These are phyloP conservation scores for Lineus longissimus DNA, from an alignment of 1,140 invertebrate genomes.

Conservation along the genomic window DNA sequence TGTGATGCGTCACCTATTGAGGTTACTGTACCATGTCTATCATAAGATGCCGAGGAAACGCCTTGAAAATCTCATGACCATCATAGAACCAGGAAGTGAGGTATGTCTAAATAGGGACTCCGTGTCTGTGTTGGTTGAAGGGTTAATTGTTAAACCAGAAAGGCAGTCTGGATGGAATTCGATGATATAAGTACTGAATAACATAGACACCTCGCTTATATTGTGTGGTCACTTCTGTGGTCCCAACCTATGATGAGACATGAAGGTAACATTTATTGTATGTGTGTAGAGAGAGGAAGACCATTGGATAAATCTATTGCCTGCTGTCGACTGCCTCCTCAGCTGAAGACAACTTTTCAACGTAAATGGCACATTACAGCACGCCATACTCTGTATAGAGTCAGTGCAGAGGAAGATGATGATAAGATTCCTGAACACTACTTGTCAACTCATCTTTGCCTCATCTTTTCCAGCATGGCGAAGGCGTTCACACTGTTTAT, in stretches of 20 bases:
- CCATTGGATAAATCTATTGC: no score
- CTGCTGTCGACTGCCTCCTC: no score
- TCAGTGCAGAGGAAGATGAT: no score
- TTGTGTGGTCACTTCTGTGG: no score
- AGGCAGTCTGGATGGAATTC: conserved; percentile 10
- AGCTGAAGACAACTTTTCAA: no score
- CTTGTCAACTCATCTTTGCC: no score
- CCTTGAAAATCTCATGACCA: conserved; percentile 30
- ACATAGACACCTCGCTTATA: neutral
- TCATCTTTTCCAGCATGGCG: conserved; percentile 69
- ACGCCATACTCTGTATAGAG: no score
- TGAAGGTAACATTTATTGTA: no score
- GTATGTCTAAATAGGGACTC: conserved; percentile 26
- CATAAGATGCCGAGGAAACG: conserved; percentile 69
- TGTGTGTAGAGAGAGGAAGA: no score
- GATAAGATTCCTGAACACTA: no score
- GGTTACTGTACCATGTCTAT: conserved; percentile 88
- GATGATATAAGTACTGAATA: neutral
- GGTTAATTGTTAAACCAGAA: conserved; percentile 3
- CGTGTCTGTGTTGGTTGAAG: neutral
- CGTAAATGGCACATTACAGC: no score
- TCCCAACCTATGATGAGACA: no score
- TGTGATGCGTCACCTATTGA: conserved; percentile 87
- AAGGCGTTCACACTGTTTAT: conserved; percentile 77
- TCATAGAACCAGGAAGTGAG: conserved; percentile 35